Percentiles rank a stretch among this genome's conserved stretches.
phyloP scores from a whole-genome alignment of 1,140 invertebrate genomes.

The Coelopa frigida region DNA sequence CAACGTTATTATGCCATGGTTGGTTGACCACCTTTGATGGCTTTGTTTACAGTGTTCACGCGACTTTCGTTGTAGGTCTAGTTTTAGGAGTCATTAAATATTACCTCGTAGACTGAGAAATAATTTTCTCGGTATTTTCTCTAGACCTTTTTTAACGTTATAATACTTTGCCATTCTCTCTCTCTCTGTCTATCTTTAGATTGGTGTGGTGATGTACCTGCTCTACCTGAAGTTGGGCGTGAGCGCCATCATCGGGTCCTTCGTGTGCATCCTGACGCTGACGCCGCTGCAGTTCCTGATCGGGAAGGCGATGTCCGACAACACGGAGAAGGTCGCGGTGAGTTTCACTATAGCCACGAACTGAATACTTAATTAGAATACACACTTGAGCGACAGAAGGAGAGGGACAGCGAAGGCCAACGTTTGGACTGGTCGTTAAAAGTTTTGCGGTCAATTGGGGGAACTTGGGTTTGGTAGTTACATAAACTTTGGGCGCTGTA shows the following conservation, averaged over 20 bases:
- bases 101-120: too few species aligned
- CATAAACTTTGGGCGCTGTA: too few species aligned
- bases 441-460: too few species aligned
- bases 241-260: slow-evolving; percentile 69
- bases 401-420: too few species aligned
- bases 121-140: too few species aligned
- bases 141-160: background rate
- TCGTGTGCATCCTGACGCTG: slow-evolving; percentile 59
- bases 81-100: too few species aligned
- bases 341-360: slow-evolving; percentile 21
- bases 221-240: slow-evolving; percentile 69
- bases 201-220: slow-evolving; percentile 62
- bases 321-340: slow-evolving; percentile 61
- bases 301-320: slow-evolving; percentile 63
- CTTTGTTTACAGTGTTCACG: too few species aligned
- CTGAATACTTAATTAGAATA: background rate
- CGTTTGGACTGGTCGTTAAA: too few species aligned
- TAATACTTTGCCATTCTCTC: background rate
- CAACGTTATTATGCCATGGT: too few species aligned
- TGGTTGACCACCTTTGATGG: too few species aligned
- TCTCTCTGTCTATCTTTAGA: slow-evolving; percentile 48
- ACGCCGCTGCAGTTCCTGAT: slow-evolving; percentile 65
- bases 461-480: background rate
- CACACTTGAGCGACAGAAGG: too few species aligned
- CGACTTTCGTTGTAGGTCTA: too few species aligned